These are phyloP conservation scores for Gobionotothen gibberifrons DNA, from an alignment of 2,797 vertebrate species.

Conservation along the genomic window DNA sequence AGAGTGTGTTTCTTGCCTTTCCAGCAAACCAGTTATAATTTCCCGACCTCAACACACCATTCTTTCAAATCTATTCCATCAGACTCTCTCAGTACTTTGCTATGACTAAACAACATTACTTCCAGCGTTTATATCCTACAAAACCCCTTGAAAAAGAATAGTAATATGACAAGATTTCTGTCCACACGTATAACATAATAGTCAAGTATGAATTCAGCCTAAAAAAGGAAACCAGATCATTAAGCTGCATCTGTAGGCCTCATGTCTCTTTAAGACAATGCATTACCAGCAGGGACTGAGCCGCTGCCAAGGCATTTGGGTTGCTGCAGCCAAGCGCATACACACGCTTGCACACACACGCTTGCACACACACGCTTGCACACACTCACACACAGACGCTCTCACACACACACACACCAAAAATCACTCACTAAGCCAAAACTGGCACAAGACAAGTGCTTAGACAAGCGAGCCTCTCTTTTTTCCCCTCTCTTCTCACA, in stretches of 20 bases:
- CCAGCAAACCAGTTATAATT: slow-evolving; percentile 23
- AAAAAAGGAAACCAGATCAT: slow-evolving; percentile 35
- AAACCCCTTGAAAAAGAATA: not conserved
- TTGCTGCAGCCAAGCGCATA: slow-evolving; percentile 67
- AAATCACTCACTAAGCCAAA: slow-evolving; percentile 59
- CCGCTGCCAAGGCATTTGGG: slow-evolving; percentile 66
- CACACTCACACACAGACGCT: slow-evolving; percentile 40
- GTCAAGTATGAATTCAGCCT: slow-evolving; percentile 29
- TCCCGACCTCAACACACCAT: slow-evolving; percentile 17
- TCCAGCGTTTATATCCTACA: slow-evolving; percentile 1
- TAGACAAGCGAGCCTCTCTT: slow-evolving; percentile 40
- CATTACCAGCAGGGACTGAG: slow-evolving; percentile 70
- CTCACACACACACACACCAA: slow-evolving; percentile 52
- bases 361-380: slow-evolving; percentile 48
- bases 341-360: slow-evolving; percentile 42
- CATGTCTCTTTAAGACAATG: slow-evolving; percentile 77
- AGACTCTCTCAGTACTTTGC: not conserved
- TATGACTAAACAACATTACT: slow-evolving; percentile 12
- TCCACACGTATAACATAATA: slow-evolving; percentile 16
- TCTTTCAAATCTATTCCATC: slow-evolving; percentile 6
- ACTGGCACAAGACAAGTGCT: slow-evolving; percentile 68
- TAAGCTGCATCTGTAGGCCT: slow-evolving; percentile 60
- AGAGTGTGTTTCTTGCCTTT: slow-evolving; percentile 11
- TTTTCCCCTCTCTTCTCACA: not conserved
- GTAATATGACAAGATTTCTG: slow-evolving; percentile 25